A percentile compares a stretch with the other conserved stretches of the same genome.
phyloP scores from a whole-genome alignment of 37 sponge, comb jelly and placozoan species.

The Aphrocallistes beatrix region DNA sequence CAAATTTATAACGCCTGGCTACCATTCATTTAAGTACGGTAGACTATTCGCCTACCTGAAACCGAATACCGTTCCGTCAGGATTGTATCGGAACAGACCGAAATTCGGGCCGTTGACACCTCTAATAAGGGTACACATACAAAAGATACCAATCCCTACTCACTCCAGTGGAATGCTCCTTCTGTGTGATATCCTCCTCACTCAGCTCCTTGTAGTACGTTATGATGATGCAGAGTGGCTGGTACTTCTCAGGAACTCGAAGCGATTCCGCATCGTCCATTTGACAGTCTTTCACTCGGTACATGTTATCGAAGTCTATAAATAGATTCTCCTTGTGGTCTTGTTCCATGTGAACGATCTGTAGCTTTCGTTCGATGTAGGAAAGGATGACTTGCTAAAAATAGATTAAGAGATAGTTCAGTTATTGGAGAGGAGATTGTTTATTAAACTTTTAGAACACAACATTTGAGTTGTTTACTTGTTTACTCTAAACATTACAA shows the following conservation, averaged over 20 bases:
- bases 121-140: too few relatives aligned
- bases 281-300: background rate
- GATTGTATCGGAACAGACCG: too few relatives aligned
- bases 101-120: too few relatives aligned
- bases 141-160: too few relatives aligned
- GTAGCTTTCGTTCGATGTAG: background rate
- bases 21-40: too few relatives aligned
- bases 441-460: too few relatives aligned
- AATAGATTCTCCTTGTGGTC: background rate
- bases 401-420: background rate
- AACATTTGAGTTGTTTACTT: too few relatives aligned
- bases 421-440: background rate
- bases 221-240: background rate
- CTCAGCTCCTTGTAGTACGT: background rate
- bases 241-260: background rate
- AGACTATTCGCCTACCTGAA: too few relatives aligned
- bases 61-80: too few relatives aligned
- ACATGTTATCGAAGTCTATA: background rate
- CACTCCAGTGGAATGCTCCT: background rate
- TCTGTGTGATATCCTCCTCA: background rate
- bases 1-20: too few relatives aligned
- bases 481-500: too few relatives aligned
- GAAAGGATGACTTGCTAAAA: background rate
- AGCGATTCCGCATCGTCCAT: constrained; percentile 4
- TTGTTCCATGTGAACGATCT: background rate